Base-by-base conservation (phyloP, 2,888 invertebrate genomes). In the Coronaproctus castanopsis region DNA sequence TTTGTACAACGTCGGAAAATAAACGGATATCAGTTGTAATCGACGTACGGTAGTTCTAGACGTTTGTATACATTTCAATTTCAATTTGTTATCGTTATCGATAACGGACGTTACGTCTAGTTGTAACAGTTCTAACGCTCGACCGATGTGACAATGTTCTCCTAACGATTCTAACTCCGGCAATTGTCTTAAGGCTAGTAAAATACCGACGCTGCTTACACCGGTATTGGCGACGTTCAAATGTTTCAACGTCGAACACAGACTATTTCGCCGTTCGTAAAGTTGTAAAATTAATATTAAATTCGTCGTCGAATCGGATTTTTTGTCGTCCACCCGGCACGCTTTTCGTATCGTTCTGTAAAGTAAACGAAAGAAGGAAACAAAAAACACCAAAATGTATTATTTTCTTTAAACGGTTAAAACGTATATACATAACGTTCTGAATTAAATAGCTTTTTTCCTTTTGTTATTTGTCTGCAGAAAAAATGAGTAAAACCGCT, bases 191-290 rank as follows among this genome's bases (percentile, higher is more conserved):
- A 73, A 61, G 1, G 72, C 71, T 2, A 73, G 59, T 2, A 72
- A 63, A 1, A 73, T 70, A 1, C 74, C 74, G 1, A 69, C 68
- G 24, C 70, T 70, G 1, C 71, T 72, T 1, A 74, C 71, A 0
- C 68, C 68, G 0, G 73, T 73, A 55, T 73, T 72, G 1, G 72
- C 71, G 1, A 74, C 68, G 58, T 73, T 73, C 1, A 73, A 65
- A 1, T 71, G 69, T 58, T 67, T 66, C 14, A 74, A 66, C 0
- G 71, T 70, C 58, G 71, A 68, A 62, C 73, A 73, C n/a, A 74
- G 67, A 18, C 66, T 65, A 51, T 71, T 73, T 14, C 69, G 67
- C 1, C 68, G 70, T 57, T 73, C 72, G 60, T 68, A 69, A 54
- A 71, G 71, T 58, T 73, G 71, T 36, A 73, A 62, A 36, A 36